Percentiles rank a stretch among this genome's conserved stretches.
These are phyloP conservation scores for Apostichopus leukothele DNA, from an alignment of 53 echinoderm and acorn worm genomes.

Conservation along the genomic window DNA sequence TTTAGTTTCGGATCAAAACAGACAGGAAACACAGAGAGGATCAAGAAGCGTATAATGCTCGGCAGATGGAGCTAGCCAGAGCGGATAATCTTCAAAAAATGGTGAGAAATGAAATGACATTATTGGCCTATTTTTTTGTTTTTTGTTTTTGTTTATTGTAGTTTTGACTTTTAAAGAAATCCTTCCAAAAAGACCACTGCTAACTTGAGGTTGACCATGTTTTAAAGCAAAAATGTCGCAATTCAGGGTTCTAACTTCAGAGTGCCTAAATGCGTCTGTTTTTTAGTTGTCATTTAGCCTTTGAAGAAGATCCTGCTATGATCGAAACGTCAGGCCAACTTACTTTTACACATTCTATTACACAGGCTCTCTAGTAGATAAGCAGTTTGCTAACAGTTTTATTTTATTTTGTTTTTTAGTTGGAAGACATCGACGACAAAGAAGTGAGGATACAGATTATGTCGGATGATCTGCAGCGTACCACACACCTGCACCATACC, in stretches of 20 bases:
- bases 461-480: slow-evolving; percentile 77
- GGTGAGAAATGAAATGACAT: slow-evolving; percentile 48
- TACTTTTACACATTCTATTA: no score
- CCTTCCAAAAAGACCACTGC: neutral
- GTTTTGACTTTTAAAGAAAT: slow-evolving; percentile 1
- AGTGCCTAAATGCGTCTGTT: no score
- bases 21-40: slow-evolving; percentile 89
- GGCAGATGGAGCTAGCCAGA: slow-evolving; percentile 91
- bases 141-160: neutral
- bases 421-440: slow-evolving; percentile 92
- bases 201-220: no score
- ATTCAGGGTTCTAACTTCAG: no score
- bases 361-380: no score
- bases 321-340: no score
- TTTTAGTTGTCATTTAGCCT: no score
- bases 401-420: slow-evolving; percentile 29
- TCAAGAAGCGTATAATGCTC: slow-evolving; percentile 83
- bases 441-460: slow-evolving; percentile 70
- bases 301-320: no score
- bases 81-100: slow-evolving; percentile 80
- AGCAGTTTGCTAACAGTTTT: no score
- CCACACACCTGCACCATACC: slow-evolving; percentile 76
- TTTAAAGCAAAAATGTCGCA: no score
- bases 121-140: neutral
- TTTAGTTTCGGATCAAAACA: slow-evolving; percentile 81